Percentiles rank a stretch among this genome's conserved stretches.
These are phyloP conservation scores for Vanessa cardui DNA, from an alignment of 2,888 invertebrate species.

Conservation along the genomic window DNA sequence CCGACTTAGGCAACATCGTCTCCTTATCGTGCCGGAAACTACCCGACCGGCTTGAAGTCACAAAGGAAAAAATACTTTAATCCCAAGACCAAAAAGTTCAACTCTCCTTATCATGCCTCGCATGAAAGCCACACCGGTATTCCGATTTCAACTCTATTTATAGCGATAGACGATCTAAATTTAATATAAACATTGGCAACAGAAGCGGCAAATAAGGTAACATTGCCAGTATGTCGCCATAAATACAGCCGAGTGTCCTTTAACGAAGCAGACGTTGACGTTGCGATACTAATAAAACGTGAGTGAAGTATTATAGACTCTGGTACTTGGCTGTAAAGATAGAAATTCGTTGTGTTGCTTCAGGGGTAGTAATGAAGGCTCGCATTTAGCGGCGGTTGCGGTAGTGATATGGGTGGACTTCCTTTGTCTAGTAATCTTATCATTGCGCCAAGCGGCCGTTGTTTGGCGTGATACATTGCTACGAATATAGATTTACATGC, in stretches of 20 bases:
- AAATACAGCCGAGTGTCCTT: constrained; percentile 82
- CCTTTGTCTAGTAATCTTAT: constrained; percentile 83
- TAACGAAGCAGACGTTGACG: constrained; percentile 80
- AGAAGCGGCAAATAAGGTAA: constrained; percentile 74
- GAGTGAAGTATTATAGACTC: constrained; percentile 61
- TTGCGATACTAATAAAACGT: constrained; percentile 70
- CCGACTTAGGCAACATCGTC: constrained; percentile 73
- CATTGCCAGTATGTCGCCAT: constrained; percentile 79
- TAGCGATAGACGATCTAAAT: constrained; percentile 54
- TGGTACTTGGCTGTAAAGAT: constrained; percentile 58
- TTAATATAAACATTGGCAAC: constrained; percentile 49
- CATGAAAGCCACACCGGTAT: constrained; percentile 43
- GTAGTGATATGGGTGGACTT: constrained; percentile 81
- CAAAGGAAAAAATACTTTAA: constrained; percentile 59
- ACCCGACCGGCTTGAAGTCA: constrained; percentile 55
- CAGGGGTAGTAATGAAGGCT: constrained; percentile 75
- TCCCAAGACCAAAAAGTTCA: constrained; percentile 55
- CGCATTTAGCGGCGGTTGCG: constrained; percentile 75
- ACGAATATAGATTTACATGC: constrained; percentile 61
- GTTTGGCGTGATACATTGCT: constrained; percentile 78
- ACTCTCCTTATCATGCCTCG: constrained; percentile 53
- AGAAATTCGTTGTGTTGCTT: constrained; percentile 46
- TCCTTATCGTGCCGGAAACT: constrained; percentile 79
- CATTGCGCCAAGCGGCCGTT: constrained; percentile 68
- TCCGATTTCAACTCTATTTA: constrained; percentile 63